Evolutionary conservation across 2,113 vertebrate species (phyloP).

Genomic region (Riparia riparia): DNA sequence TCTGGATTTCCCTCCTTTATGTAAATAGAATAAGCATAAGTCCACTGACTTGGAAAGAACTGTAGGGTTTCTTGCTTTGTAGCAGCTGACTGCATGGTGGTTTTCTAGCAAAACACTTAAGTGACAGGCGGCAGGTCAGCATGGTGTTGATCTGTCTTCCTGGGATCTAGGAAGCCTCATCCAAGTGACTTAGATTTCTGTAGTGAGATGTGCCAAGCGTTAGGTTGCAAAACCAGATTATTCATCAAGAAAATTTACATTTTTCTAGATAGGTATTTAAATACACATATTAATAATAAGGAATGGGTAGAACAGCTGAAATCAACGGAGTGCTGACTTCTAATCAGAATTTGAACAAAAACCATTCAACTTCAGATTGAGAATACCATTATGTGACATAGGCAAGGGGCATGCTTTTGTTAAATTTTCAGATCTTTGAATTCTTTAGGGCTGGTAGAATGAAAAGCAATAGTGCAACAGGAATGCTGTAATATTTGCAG

Average conservation of each 20-base stretch:
- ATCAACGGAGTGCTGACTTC: neutral
- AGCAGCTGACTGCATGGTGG: neutral
- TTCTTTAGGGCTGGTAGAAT: neutral
- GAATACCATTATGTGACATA: neutral
- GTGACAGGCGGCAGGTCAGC: constrained; percentile 35
- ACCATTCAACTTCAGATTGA: neutral
- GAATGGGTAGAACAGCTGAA: neutral
- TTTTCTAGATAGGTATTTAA: neutral
- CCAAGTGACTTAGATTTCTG: neutral
- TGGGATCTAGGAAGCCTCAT: neutral
- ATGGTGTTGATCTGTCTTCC: constrained; percentile 41
- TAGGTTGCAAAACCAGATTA: neutral
- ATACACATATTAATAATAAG: neutral
- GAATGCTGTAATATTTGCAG: neutral
- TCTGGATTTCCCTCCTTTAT: neutral
- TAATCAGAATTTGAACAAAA: neutral
- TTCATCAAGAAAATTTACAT: neutral
- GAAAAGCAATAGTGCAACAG: neutral
- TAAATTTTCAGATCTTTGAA: neutral
- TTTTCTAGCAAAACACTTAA: constrained; percentile 43
- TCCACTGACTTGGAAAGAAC: neutral
- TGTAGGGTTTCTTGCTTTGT: neutral
- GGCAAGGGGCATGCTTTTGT: neutral
- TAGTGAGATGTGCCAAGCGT: neutral
- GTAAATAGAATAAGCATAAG: neutral